These are phyloP conservation scores for Pammene aurita DNA, from an alignment of 2,888 invertebrate genomes.

Conservation along the genomic window DNA sequence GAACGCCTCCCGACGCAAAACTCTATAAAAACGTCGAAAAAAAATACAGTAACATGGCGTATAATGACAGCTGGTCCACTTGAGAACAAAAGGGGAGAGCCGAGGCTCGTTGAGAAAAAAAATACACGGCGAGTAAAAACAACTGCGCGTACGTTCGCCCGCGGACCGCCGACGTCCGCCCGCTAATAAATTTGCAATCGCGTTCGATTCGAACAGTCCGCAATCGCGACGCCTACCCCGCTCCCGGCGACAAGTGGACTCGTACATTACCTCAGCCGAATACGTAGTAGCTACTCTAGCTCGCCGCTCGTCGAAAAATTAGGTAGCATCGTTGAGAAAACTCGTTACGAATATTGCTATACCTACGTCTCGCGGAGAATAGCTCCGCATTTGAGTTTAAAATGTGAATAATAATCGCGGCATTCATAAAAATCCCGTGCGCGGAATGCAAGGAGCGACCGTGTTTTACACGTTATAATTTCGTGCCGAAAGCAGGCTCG, in stretches of 20 bases:
- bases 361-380: constrained; percentile 80
- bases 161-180: constrained; percentile 65
- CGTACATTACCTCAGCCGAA: constrained; percentile 50
- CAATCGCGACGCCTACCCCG: constrained; percentile 60
- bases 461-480: constrained; percentile 83
- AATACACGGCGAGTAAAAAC: constrained; percentile 81
- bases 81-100: constrained; percentile 84
- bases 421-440: constrained; percentile 81
- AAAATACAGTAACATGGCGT: constrained; percentile 83
- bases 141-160: constrained; percentile 71
- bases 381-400: constrained; percentile 80
- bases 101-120: constrained; percentile 80
- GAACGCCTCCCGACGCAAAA: constrained; percentile 80
- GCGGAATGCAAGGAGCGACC: constrained; percentile 80
- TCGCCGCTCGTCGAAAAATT: constrained; percentile 68
- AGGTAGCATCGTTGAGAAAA: constrained; percentile 78
- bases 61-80: constrained; percentile 85
- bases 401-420: constrained; percentile 82
- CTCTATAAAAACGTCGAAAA: constrained; percentile 83
- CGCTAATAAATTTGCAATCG: constrained; percentile 82
- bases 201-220: constrained; percentile 67
- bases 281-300: constrained; percentile 15
- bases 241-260: constrained; percentile 61
- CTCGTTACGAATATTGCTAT: constrained; percentile 82
- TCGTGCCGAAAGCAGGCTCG: constrained; percentile 78